phyloP scores from a whole-genome alignment of 2,113 vertebrate species.

The Zosterops lateralis region DNA sequence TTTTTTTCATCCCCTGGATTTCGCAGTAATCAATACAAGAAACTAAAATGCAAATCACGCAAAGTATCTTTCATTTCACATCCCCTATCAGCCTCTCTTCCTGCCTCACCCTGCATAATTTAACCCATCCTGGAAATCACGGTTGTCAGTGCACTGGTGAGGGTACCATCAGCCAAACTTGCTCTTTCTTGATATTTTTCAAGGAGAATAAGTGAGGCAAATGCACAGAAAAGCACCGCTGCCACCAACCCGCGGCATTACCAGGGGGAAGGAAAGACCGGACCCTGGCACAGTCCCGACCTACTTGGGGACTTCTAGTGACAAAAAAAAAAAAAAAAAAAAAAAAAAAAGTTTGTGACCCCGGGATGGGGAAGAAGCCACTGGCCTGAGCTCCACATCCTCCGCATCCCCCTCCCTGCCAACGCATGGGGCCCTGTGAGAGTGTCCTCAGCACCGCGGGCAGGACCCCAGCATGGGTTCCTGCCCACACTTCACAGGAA shows the following conservation, averaged over 20 bases:
- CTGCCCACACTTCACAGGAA: too few species aligned
- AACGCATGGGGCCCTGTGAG: background rate
- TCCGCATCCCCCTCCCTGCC: background rate
- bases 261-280: background rate
- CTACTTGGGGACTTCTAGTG: background rate
- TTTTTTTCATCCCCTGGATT: background rate
- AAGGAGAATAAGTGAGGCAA: background rate
- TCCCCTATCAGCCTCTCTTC: background rate
- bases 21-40: conserved; percentile 35
- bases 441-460: background rate
- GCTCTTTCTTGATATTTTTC: background rate
- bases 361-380: background rate
- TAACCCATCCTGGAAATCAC: conserved; percentile 5
- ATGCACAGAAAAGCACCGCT: background rate
- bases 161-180: background rate
- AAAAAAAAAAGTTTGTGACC: too few species aligned
- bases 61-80: background rate
- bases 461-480: background rate
- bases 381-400: background rate
- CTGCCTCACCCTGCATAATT: background rate
- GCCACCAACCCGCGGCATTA: background rate
- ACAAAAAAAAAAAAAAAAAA: too few species aligned
- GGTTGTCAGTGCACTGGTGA: background rate
- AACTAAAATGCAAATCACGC: conserved; percentile 48
- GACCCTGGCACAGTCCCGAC: background rate